Conservation (phyloP, 2,113 vertebrate species). For the Dromas ardeola region DNA sequence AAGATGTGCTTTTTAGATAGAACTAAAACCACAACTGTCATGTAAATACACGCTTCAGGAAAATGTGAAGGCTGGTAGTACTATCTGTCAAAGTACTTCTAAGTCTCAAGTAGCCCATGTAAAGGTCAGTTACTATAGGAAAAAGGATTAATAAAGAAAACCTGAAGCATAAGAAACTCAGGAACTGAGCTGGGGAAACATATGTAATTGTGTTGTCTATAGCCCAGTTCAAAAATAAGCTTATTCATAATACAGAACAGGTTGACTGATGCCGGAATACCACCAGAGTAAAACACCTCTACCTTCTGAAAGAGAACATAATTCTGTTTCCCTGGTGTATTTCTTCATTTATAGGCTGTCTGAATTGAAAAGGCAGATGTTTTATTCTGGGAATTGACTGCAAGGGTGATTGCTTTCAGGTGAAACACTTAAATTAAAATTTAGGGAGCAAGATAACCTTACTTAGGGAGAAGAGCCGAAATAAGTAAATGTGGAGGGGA, state of each 20-base stretch:
- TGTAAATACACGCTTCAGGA: conserved; percentile 22
- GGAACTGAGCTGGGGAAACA: background rate
- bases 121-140: conserved; percentile 37
- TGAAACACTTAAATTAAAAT: conserved; percentile 78
- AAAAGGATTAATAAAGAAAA: background rate
- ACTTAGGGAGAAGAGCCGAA: conserved; percentile 30
- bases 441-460: conserved; percentile 60
- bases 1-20: background rate
- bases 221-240: background rate
- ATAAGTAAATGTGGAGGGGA: conserved; percentile 12
- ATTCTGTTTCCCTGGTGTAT: conserved; percentile 61
- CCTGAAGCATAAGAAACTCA: background rate
- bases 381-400: conserved; percentile 72
- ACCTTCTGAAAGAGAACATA: conserved; percentile 52
- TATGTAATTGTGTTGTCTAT: background rate
- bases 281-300: conserved; percentile 53
- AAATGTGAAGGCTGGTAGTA: conserved; percentile 1
- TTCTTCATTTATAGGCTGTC: conserved; percentile 67
- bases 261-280: background rate
- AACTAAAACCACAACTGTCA: conserved; percentile 16
- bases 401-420: conserved; percentile 73
- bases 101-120: background rate
- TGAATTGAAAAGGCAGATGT: conserved; percentile 74
- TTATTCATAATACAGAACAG: conserved; percentile 24
- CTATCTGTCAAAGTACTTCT: background rate